A percentile compares a stretch with the other conserved stretches of the same genome.
Evolutionary conservation across 2,797 vertebrate genomes (phyloP).

Genomic region (Diglossa cyanea): DNA sequence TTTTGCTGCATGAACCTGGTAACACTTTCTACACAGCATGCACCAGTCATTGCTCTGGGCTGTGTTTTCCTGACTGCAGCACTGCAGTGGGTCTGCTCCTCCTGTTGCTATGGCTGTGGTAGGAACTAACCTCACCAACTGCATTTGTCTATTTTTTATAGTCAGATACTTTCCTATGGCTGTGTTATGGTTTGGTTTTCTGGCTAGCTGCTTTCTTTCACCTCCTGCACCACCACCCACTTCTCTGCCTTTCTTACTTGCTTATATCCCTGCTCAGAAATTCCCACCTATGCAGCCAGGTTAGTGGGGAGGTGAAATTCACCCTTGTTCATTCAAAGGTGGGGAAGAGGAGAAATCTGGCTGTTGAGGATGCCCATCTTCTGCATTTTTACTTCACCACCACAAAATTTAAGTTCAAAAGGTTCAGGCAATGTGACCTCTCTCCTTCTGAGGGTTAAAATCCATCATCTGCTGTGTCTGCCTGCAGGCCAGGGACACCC

Average conservation of each 20-base stretch:
- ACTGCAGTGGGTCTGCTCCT: not conserved
- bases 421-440: not conserved
- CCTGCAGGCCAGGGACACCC: not conserved
- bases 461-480: not conserved
- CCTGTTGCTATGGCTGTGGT: not conserved
- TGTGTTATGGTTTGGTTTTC: not conserved
- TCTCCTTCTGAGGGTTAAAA: not conserved
- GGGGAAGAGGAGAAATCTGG: not conserved
- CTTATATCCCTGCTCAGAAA: not conserved
- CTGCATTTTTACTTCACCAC: not conserved
- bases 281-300: not conserved
- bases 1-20: not conserved
- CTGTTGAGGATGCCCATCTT: not conserved
- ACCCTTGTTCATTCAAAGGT: not conserved
- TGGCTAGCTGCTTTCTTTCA: not conserved
- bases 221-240: not conserved
- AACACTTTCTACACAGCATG: rapidly evolving
- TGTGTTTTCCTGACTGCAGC: not conserved
- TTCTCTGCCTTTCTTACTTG: not conserved
- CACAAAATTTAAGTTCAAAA: not conserved
- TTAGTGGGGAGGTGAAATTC: not conserved
- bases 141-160: not conserved
- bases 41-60: not conserved
- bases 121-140: not conserved
- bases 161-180: not conserved